A percentile compares a stretch with the other conserved stretches of the same genome.
Conservation (phyloP, 2,797 vertebrate genomes). For the Malurus splendens region DNA sequence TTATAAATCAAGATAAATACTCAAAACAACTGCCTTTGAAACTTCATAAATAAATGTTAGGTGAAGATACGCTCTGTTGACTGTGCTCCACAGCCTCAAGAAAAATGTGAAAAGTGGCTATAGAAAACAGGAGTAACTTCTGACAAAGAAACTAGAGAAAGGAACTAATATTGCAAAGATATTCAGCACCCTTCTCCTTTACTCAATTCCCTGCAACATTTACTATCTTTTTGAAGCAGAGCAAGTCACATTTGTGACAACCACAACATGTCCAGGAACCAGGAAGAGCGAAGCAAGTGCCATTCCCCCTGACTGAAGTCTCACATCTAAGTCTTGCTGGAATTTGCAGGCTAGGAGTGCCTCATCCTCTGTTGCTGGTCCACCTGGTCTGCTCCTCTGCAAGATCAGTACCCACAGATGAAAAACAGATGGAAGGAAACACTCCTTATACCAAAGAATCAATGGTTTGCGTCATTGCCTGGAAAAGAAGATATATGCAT, state of each 20-base stretch:
- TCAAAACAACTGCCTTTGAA: background rate
- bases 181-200: background rate
- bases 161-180: background rate
- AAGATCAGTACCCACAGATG: background rate
- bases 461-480: background rate
- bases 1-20: background rate
- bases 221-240: background rate
- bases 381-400: background rate
- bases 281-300: background rate
- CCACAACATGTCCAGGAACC: background rate
- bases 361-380: background rate
- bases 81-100: background rate
- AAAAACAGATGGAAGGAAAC: background rate
- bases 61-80: background rate
- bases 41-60: background rate
- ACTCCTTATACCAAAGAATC: background rate
- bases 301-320: rapidly evolving
- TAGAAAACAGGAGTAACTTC: background rate
- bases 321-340: background rate
- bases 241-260: background rate
- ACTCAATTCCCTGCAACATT: background rate
- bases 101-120: background rate
- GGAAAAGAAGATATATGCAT: background rate
- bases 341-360: background rate
- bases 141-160: background rate